A percentile compares a stretch with the other conserved stretches of the same genome.
These are phyloP conservation scores for Napeogenes inachia DNA, from an alignment of 2,888 invertebrate species.

Conservation along the genomic window DNA sequence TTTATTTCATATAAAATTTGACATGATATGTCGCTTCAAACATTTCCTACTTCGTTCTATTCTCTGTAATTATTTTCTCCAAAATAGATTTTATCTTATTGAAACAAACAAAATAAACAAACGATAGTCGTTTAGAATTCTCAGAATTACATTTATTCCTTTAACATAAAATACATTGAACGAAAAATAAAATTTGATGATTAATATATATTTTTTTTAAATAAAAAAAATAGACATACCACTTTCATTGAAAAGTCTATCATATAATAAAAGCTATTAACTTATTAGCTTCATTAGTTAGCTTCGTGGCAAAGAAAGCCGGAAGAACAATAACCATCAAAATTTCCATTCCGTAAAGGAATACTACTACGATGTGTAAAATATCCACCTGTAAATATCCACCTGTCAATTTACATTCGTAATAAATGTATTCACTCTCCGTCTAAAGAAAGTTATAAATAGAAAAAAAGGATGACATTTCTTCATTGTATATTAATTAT, in stretches of 20 bases:
- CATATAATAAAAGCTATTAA: constrained; percentile 17
- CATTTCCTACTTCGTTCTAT: no score
- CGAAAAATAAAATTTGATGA: no score
- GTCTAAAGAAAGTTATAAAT: no score
- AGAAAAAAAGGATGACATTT: not conserved
- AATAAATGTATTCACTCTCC: not conserved
- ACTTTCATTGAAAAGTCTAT: constrained; percentile 16
- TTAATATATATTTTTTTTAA: no score
- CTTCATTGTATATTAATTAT: no score
- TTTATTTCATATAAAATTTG: no score
- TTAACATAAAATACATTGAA: no score
- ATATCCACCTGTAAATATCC: constrained; percentile 6
- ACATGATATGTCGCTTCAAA: no score
- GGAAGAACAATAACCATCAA: constrained; percentile 13
- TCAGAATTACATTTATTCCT: not conserved
- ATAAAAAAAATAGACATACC: not conserved
- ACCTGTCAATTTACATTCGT: not conserved
- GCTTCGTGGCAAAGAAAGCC: constrained; percentile 9
- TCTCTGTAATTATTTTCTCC: not conserved
- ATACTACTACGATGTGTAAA: not conserved
- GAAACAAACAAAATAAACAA: not conserved
- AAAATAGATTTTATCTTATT: not conserved
- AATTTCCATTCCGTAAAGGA: constrained; percentile 12
- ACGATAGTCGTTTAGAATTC: not conserved
- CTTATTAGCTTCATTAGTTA: constrained; percentile 15